These are phyloP conservation scores for Diarsia mendica DNA, from an alignment of 2,888 invertebrate genomes.

Conservation along the genomic window DNA sequence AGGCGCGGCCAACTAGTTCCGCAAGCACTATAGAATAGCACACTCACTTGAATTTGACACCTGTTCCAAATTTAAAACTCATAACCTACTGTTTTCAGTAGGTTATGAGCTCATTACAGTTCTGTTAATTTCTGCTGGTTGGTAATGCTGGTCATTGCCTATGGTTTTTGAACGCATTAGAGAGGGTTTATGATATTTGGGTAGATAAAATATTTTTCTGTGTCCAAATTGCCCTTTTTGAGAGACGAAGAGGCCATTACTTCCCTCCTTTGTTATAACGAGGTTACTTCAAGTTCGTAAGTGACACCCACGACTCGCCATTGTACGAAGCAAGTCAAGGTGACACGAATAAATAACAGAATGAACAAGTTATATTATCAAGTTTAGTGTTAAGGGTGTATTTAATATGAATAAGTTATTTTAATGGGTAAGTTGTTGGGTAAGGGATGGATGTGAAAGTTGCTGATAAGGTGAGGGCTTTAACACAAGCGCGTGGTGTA, in stretches of 20 bases:
- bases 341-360: slow-evolving; percentile 57
- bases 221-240: slow-evolving; percentile 69
- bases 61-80: too few species aligned
- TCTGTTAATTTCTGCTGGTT: too few species aligned
- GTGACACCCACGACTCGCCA: slow-evolving; percentile 52
- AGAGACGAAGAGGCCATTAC: slow-evolving; percentile 68
- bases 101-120: too few species aligned
- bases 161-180: too few species aligned
- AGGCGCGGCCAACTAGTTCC: too few species aligned
- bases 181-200: too few species aligned
- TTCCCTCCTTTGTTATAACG: slow-evolving; percentile 67
- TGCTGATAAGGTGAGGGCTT: background rate
- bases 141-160: too few species aligned
- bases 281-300: slow-evolving; percentile 59
- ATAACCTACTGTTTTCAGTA: too few species aligned
- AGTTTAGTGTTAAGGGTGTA: slow-evolving; percentile 44
- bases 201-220: slow-evolving; percentile 61
- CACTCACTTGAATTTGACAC: too few species aligned
- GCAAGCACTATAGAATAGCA: too few species aligned
- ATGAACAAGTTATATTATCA: slow-evolving; percentile 42
- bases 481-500: background rate
- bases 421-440: slow-evolving; percentile 21
- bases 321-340: slow-evolving; percentile 41
- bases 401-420: slow-evolving; percentile 41
- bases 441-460: background rate